Conservation (phyloP, 2,888 invertebrate genomes). For the Hermaeophaga mercurialis region DNA sequence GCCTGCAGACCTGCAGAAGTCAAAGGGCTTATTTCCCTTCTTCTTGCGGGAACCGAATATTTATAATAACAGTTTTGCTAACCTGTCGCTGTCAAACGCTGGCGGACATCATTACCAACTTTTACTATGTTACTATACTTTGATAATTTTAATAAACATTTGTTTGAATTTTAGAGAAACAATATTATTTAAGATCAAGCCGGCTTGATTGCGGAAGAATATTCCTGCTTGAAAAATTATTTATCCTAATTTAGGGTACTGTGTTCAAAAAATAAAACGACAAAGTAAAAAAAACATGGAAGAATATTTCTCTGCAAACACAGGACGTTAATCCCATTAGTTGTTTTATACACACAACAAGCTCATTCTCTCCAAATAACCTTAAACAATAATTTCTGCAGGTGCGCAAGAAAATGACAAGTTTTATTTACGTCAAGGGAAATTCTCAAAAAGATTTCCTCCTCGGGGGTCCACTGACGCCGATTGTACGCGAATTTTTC, state of each 20-base stretch:
- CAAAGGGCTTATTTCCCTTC: constrained; percentile 94
- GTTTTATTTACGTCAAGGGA: constrained; percentile 58
- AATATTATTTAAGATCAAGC: no score
- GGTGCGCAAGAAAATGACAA: constrained; percentile 52
- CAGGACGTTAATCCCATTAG: constrained; percentile 28
- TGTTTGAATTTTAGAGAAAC: no score
- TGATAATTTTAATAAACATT: no score
- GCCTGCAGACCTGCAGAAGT: constrained; percentile 86
- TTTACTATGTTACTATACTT: no score
- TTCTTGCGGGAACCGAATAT: constrained; percentile 97
- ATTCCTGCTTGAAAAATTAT: no score
- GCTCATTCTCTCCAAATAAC: constrained; percentile 33
- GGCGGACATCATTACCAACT: no score
- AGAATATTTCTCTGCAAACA: constrained; percentile 6
- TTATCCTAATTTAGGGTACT: background rate
- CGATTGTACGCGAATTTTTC: constrained; percentile 43
- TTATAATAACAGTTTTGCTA: constrained; percentile 92
- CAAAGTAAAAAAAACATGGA: background rate
- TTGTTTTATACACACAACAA: constrained; percentile 27
- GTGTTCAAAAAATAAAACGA: background rate
- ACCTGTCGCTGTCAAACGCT: no score
- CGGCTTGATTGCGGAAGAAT: no score
- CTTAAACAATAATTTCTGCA: constrained; percentile 47
- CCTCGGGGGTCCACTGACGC: constrained; percentile 40
- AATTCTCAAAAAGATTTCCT: constrained; percentile 55